A percentile compares a stretch with the other conserved stretches of the same genome.
phyloP scores from a whole-genome alignment of 2,888 invertebrate species.

The Crossocerus cetratus region DNA sequence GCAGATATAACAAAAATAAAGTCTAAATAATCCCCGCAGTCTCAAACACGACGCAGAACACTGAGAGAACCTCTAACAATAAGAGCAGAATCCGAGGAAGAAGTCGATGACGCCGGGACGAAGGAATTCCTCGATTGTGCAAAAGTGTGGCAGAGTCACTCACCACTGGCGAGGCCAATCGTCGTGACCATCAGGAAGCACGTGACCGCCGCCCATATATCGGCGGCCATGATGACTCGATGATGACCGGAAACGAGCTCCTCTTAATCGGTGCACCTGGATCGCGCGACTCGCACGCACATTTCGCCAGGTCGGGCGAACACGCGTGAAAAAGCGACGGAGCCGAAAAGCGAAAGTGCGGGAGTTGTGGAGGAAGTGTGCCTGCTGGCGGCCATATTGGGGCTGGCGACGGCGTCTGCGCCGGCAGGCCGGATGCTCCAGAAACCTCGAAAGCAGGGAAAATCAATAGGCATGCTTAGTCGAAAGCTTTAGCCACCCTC shows the following conservation, averaged over 20 bases:
- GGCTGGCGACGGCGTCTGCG: slow-evolving; percentile 51
- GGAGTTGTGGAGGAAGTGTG: background rate
- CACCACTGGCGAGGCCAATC: slow-evolving; percentile 43
- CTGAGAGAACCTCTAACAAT: background rate
- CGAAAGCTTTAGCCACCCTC: slow-evolving; percentile 35
- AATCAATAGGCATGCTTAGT: slow-evolving; percentile 50
- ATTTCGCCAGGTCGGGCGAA: background rate
- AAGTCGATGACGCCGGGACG: background rate
- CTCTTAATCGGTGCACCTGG: background rate
- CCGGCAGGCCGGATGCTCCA: slow-evolving; percentile 55
- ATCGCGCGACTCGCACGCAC: no score
- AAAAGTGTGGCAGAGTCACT: slow-evolving; percentile 17
- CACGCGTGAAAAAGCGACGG: slow-evolving; percentile 6
- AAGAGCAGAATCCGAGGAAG: background rate
- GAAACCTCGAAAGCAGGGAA: slow-evolving; percentile 63
- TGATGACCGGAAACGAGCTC: background rate
- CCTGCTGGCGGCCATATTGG: slow-evolving; percentile 61
- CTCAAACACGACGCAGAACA: no score
- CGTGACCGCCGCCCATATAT: slow-evolving; percentile 35
- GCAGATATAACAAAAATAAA: no score
- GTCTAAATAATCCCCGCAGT: no score
- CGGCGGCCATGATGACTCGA: slow-evolving; percentile 36
- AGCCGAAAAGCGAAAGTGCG: background rate
- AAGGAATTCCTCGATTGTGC: no score
- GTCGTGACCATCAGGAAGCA: slow-evolving; percentile 43